phyloP scores from a whole-genome alignment of 2,113 vertebrate species.

The Cyanocitta stelleri region DNA sequence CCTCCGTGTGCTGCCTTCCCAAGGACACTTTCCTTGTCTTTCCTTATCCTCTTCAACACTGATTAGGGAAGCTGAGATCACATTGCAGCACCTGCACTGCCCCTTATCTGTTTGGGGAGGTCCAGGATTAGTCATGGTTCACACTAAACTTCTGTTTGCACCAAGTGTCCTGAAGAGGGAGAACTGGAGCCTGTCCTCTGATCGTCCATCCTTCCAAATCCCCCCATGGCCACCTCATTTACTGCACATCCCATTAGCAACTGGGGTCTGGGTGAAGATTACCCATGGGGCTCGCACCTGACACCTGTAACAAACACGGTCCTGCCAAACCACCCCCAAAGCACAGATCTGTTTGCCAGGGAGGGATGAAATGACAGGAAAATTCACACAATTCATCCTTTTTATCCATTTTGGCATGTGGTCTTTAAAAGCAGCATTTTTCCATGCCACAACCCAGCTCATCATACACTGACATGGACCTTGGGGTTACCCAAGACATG shows the following conservation, averaged over 20 bases:
- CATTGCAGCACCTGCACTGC: not conserved
- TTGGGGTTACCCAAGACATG: rapidly evolving
- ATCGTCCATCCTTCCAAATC: not conserved
- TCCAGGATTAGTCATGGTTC: not conserved
- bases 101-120: not conserved
- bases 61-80: slow-evolving; percentile 3
- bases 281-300: not conserved
- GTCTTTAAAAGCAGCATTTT: not conserved
- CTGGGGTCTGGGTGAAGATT: not conserved
- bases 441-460: not conserved
- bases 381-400: not conserved
- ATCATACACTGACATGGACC: rapidly evolving
- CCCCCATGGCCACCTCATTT: not conserved
- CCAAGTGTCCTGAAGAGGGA: slow-evolving; percentile 40
- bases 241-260: not conserved
- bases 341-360: not conserved
- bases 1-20: slow-evolving; percentile 10
- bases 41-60: not conserved
- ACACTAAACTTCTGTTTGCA: not conserved
- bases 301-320: not conserved
- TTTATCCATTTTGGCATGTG: not conserved
- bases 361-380: not conserved
- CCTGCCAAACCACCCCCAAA: not conserved
- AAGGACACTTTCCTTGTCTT: slow-evolving; percentile 20
- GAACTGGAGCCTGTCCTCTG: not conserved